Base-by-base conservation (phyloP, 2,797 vertebrate species). In the Yasuhikotakia modesta region DNA sequence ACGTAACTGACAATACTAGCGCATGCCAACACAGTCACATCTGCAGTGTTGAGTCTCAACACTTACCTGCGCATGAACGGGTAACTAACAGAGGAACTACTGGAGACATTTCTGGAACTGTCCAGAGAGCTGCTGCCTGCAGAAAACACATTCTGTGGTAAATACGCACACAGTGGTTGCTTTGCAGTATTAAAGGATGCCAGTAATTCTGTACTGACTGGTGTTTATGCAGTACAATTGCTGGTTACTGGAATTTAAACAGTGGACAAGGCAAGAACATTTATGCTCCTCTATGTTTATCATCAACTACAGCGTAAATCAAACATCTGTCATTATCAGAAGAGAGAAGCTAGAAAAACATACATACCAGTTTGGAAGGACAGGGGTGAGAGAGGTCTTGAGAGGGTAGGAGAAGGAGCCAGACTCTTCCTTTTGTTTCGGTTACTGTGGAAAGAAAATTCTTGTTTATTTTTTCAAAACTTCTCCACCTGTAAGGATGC, bases 101-200 rank as follows among this genome's bases (percentile, higher is more conserved):
- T 92, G 0, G 95, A 95, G 87, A 95, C 96, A 88, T 95, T 99
- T 79, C 98, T 94, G 0, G 97, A 96, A 82, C 97, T 99, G 83
- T 98, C 97, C 80, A 96, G 84, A 13, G 98, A 97, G 84, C 98
- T 99, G 93, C 93, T 97, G 35, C 95, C 95, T 4, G 96, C 96
- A 95, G 76, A 71, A 86, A 84, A 70, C 16, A 32, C 2, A 2
- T 61, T 60, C 4, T 30, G 52, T 52, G 43, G 30, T 24, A 19
- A 70, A 61, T 14, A 24, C n/a, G 3, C 27, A 70, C 39, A 58
- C 48, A 58, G 32, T 22, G 35, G 35, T 60, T 70, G 10, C 11
- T 60, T 70, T 43, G 39, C 21, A 22, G 24, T 52, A 57, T 70
- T 60, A 77, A 39, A 27, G 30, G 27, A 77, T 52, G 55, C 43